These are phyloP conservation scores for Bruchidius siliquastri DNA, from an alignment of 2,888 invertebrate genomes.

Conservation along the genomic window DNA sequence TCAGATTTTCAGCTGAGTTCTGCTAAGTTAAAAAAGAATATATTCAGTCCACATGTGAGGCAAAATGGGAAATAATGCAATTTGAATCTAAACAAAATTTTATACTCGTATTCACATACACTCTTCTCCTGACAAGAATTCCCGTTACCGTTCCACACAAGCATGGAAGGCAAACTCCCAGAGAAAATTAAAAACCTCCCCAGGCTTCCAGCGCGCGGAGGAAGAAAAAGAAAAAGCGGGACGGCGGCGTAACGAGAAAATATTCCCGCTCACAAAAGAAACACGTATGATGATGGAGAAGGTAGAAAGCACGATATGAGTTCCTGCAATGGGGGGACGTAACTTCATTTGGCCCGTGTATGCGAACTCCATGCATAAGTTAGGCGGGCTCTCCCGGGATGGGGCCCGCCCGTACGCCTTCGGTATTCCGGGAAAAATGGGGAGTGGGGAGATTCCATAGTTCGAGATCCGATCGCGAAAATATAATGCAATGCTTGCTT, in stretches of 20 bases:
- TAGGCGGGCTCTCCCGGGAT: slow-evolving; percentile 20
- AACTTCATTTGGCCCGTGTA: slow-evolving; percentile 32
- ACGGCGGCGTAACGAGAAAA: slow-evolving; percentile 22
- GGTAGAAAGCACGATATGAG: slow-evolving; percentile 12
- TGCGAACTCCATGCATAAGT: slow-evolving; percentile 32
- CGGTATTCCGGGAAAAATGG: not conserved
- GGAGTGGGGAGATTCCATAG: not conserved
- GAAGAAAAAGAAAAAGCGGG: slow-evolving; percentile 12
- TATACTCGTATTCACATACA: not conserved
- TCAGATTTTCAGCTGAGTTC: too few relatives aligned
- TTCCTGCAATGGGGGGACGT: slow-evolving; percentile 8
- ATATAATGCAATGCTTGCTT: not conserved
- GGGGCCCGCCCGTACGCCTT: not conserved
- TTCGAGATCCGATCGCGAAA: not conserved
- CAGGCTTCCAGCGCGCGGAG: slow-evolving; percentile 3
- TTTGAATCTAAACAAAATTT: not conserved
- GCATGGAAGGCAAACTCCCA: not conserved
- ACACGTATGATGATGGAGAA: slow-evolving; percentile 27
- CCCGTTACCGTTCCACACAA: not conserved
- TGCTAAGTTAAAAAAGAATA: too few relatives aligned
- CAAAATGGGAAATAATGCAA: not conserved
- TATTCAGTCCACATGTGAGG: not conserved
- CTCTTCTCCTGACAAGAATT: not conserved
- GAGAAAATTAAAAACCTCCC: not conserved
- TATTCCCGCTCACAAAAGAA: slow-evolving; percentile 26